These are phyloP conservation scores for Folsomia manolachei DNA, from an alignment of 2,888 invertebrate species.

Conservation along the genomic window DNA sequence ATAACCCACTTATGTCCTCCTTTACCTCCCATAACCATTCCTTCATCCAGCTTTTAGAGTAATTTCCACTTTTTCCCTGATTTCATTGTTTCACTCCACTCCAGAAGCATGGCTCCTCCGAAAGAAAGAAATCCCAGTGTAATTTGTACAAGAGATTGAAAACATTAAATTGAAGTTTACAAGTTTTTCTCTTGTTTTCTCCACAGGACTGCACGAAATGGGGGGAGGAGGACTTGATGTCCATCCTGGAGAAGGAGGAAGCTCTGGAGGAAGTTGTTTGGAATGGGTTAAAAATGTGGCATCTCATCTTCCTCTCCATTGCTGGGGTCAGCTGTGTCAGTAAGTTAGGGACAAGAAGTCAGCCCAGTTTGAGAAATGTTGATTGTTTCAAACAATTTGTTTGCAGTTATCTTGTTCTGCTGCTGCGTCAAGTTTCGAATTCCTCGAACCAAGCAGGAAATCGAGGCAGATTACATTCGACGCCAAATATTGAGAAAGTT, in stretches of 20 bases:
- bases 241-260: constrained; percentile 55
- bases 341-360: constrained; percentile 24
- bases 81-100: too few relatives aligned
- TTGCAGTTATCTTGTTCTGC: constrained; percentile 76
- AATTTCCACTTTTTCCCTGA: too few relatives aligned
- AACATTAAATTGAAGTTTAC: too few relatives aligned
- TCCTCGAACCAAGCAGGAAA: constrained; percentile 91
- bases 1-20: too few relatives aligned
- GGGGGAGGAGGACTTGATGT: neutral
- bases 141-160: too few relatives aligned
- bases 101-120: neutral
- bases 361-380: neutral
- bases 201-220: constrained; percentile 7
- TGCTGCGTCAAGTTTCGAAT: constrained; percentile 88
- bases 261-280: constrained; percentile 71
- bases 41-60: too few relatives aligned
- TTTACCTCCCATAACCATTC: too few relatives aligned
- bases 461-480: constrained; percentile 86
- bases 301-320: constrained; percentile 70
- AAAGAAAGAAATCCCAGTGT: neutral
- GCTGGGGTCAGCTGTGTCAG: constrained; percentile 54
- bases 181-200: neutral
- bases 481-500: constrained; percentile 79
- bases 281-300: constrained; percentile 75
- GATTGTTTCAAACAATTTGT: constrained; percentile 11